A percentile compares a stretch with the other conserved stretches of the same genome.
phyloP scores from a whole-genome alignment of 64 coral and sea anemone genomes.

The Montipora sp. region DNA sequence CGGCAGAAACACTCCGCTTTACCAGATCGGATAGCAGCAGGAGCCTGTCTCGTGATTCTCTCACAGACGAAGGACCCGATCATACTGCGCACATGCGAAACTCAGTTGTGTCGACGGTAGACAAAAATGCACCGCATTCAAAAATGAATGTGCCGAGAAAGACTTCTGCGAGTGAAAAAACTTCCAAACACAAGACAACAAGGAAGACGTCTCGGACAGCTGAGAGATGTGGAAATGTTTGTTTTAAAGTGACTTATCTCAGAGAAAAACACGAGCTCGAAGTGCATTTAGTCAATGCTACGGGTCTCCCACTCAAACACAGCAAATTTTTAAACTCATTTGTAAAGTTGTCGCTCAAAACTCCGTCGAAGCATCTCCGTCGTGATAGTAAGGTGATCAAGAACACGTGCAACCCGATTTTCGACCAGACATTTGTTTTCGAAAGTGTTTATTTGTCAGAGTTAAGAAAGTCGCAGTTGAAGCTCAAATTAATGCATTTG shows the following conservation, averaged over 20 bases:
- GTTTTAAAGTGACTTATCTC: constrained; percentile 56
- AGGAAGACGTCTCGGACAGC: not conserved
- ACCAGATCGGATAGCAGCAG: not conserved
- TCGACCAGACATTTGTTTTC: constrained; percentile 73
- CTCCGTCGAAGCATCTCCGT: constrained; percentile 66
- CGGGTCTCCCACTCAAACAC: constrained; percentile 75
- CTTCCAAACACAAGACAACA: not conserved
- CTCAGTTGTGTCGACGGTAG: constrained; percentile 8
- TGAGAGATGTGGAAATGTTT: constrained; percentile 47
- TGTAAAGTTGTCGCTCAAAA: constrained; percentile 47
- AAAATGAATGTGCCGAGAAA: not conserved
- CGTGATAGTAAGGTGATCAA: constrained; percentile 77
- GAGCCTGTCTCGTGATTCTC: constrained; percentile 5
- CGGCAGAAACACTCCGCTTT: too few species aligned
- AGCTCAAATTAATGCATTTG: constrained; percentile 60
- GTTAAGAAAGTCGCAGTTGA: constrained; percentile 47
- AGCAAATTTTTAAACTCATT: constrained; percentile 69
- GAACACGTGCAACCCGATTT: constrained; percentile 93
- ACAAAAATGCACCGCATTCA: not conserved
- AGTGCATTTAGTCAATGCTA: constrained; percentile 83
- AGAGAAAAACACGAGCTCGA: constrained; percentile 46
- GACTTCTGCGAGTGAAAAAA: not conserved
- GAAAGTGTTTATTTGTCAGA: constrained; percentile 52
- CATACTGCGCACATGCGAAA: constrained; percentile 2
- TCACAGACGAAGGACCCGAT: constrained; percentile 2